Evolutionary conservation across 2,113 vertebrate species (phyloP).

Genomic region (Carettochelys insculpta): DNA sequence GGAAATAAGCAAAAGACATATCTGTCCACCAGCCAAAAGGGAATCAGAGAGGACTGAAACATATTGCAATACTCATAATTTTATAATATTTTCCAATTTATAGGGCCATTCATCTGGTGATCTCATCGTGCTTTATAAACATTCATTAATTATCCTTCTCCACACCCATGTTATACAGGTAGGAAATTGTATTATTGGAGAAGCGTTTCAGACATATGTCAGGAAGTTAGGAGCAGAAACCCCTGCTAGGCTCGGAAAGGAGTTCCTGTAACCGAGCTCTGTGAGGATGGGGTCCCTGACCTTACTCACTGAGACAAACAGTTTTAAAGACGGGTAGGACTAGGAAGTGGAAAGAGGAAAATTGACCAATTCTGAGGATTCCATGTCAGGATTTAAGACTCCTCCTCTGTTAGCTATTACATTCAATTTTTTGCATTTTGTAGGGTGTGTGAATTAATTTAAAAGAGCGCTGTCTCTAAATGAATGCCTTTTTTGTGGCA

Average conservation of each 20-base stretch:
- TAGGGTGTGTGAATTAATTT: background rate
- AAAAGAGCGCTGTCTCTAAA: background rate
- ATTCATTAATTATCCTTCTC: conserved; percentile 34
- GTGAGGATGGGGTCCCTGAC: background rate
- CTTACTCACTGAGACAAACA: background rate
- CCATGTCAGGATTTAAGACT: background rate
- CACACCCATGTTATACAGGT: background rate
- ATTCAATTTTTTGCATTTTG: background rate
- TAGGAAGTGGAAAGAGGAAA: background rate
- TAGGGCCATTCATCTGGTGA: conserved; percentile 7
- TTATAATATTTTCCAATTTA: conserved; percentile 30
- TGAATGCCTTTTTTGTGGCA: background rate
- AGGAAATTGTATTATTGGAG: background rate
- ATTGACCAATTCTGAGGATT: background rate
- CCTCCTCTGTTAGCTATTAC: background rate
- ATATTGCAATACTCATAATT: background rate
- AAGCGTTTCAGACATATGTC: background rate
- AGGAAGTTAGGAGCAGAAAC: background rate
- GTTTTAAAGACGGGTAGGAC: background rate
- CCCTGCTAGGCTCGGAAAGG: background rate
- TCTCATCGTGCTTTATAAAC: background rate
- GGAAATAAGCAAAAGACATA: background rate
- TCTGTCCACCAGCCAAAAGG: background rate
- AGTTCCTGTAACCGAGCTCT: background rate
- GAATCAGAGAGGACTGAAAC: background rate